Percentiles rank a stretch among this genome's conserved stretches.
Conservation (phyloP, 2,113 vertebrate species). For the Cichladusa arquata region DNA sequence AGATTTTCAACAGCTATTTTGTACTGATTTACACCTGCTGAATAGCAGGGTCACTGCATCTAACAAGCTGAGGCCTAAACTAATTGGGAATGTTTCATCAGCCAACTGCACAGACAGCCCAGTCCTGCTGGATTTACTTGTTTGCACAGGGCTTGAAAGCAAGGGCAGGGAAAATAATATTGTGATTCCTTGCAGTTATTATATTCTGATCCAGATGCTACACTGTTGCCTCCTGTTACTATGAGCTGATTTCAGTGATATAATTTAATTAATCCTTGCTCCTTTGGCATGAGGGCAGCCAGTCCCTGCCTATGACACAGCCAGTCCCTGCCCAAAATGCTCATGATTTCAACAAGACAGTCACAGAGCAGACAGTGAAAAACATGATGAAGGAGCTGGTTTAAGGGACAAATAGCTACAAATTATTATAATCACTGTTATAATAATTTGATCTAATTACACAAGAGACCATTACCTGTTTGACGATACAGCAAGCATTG, state of each 20-base stretch:
- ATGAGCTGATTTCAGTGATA: background rate
- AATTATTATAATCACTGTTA: constrained; percentile 51
- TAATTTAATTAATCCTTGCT: background rate
- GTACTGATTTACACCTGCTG: background rate
- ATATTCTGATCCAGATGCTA: background rate
- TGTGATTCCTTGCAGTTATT: background rate
- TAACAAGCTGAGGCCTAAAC: constrained; percentile 7
- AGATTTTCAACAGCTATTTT: background rate
- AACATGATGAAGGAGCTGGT: background rate
- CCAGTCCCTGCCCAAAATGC: background rate
- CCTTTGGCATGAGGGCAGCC: background rate
- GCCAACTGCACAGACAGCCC: background rate
- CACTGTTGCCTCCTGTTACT: background rate
- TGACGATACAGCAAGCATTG: constrained; percentile 51
- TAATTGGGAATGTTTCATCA: background rate
- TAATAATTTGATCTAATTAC: constrained; percentile 23
- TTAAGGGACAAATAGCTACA: background rate
- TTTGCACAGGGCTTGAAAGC: background rate
- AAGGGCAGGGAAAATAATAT: background rate
- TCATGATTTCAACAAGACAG: constrained; percentile 31
- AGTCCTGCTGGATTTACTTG: background rate
- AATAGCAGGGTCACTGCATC: background rate
- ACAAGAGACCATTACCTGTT: constrained; percentile 49
- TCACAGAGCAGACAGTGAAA: constrained; percentile 37
- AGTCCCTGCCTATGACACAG: background rate